phyloP scores from a whole-genome alignment of 1,140 invertebrate species.

The Neuroterus valhalla region DNA sequence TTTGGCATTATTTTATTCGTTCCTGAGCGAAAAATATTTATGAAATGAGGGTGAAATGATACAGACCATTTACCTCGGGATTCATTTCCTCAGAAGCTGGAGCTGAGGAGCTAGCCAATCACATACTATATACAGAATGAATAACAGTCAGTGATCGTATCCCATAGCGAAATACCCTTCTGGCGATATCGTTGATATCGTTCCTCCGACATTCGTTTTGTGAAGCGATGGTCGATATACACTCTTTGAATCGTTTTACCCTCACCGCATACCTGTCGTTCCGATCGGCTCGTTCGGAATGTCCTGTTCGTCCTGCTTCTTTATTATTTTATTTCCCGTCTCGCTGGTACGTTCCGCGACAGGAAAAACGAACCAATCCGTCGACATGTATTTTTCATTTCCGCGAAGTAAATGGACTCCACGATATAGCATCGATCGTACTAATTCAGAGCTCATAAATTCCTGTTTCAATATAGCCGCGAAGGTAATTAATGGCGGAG shows the following conservation, averaged over 20 bases:
- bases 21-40: no score
- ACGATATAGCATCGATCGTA: conserved; percentile 1
- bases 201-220: conserved; percentile 25
- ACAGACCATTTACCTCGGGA: not conserved
- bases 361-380: conserved; percentile 16
- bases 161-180: conserved; percentile 8
- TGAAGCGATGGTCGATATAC: conserved; percentile 1
- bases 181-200: conserved; percentile 14
- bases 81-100: not conserved
- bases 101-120: conserved; percentile 1
- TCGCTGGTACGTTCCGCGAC: not conserved
- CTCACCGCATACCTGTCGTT: conserved; percentile 20
- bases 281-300: conserved; percentile 20
- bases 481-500: conserved; percentile 47
- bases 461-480: conserved; percentile 54
- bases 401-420: conserved; percentile 4
- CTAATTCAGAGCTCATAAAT: conserved; percentile 51
- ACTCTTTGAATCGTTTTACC: conserved; percentile 7
- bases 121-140: not conserved
- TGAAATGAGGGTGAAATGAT: no score
- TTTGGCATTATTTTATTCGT: no score
- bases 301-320: conserved; percentile 1
- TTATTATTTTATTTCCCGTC: not conserved
- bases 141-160: not conserved
- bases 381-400: conserved; percentile 19